Percentiles rank a stretch among this genome's conserved stretches.
phyloP scores from a whole-genome alignment of 2,888 invertebrate genomes.

The Frankliniella intonsa region DNA sequence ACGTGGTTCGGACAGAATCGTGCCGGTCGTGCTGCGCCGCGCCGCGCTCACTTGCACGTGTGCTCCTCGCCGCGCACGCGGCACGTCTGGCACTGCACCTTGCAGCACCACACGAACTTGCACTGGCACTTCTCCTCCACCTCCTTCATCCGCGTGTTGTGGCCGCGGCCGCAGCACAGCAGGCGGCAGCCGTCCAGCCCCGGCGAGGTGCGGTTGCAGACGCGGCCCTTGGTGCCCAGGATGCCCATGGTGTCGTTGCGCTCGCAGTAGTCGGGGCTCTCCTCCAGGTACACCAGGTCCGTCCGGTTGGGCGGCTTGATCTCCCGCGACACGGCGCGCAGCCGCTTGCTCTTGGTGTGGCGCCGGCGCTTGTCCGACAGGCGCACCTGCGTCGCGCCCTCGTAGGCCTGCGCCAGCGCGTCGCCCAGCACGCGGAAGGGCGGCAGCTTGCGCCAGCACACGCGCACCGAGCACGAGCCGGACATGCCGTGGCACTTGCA shows the following conservation, averaged over 20 bases:
- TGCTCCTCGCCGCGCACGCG: constrained; percentile 74
- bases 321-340: constrained; percentile 68
- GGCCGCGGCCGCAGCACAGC: constrained; percentile 84
- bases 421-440: constrained; percentile 73
- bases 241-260: constrained; percentile 74
- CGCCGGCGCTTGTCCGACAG: constrained; percentile 60
- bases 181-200: constrained; percentile 82
- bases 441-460: constrained; percentile 83
- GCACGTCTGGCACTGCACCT: constrained; percentile 79
- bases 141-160: constrained; percentile 75
- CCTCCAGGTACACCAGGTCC: constrained; percentile 84
- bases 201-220: constrained; percentile 78
- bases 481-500: constrained; percentile 95
- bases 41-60: constrained; percentile 72
- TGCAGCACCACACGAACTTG: constrained; percentile 87
- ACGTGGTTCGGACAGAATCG: too few species aligned
- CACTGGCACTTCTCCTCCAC: constrained; percentile 85
- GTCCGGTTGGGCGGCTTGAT: constrained; percentile 83
- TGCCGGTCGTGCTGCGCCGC: too few species aligned
- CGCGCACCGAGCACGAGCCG: constrained; percentile 83
- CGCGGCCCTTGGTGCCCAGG: constrained; percentile 73
- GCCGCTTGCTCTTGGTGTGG: constrained; percentile 55
- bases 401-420: constrained; percentile 71
- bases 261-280: constrained; percentile 89
- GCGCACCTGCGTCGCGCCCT: constrained; percentile 80